Conservation (phyloP, 2,113 vertebrate genomes). For the Potamarius usumacintae region DNA sequence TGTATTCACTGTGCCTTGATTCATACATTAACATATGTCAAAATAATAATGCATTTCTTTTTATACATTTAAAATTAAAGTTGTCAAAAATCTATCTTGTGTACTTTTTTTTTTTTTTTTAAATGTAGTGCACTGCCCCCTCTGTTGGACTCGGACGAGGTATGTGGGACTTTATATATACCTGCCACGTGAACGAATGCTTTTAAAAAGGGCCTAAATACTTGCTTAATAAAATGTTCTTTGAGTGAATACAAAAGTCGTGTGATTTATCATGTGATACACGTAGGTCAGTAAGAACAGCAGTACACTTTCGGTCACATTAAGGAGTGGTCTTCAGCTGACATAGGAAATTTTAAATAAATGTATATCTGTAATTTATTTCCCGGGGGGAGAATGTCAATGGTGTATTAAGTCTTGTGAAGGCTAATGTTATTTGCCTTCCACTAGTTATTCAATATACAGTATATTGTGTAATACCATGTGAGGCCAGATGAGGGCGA, state of each 20-base stretch:
- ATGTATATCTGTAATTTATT: background rate
- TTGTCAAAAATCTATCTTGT: background rate
- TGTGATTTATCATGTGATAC: background rate
- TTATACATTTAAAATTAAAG: background rate
- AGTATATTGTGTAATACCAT: slow-evolving; percentile 14
- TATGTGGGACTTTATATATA: slow-evolving; percentile 39
- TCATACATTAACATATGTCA: background rate
- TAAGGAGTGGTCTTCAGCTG: background rate
- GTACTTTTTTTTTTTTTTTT: background rate
- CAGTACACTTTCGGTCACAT: background rate
- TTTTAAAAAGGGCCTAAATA: background rate
- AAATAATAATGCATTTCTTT: background rate
- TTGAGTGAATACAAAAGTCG: background rate
- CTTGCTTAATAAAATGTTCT: background rate
- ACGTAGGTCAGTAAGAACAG: background rate
- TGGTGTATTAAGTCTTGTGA: background rate
- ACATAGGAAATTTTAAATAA: too few relatives aligned
- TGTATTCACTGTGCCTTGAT: background rate
- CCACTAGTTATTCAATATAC: background rate
- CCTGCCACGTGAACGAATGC: background rate
- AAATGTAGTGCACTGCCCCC: slow-evolving; percentile 73
- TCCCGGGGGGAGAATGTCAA: background rate
- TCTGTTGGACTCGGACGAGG: slow-evolving; percentile 80
- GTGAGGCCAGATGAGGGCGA: slow-evolving; percentile 56
- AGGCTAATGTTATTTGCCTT: background rate